Evolutionary conservation across 1,140 invertebrate species (phyloP), one percentile per base, ranked within the genome.

Genomic region (Penaeus chinensis): DNA sequence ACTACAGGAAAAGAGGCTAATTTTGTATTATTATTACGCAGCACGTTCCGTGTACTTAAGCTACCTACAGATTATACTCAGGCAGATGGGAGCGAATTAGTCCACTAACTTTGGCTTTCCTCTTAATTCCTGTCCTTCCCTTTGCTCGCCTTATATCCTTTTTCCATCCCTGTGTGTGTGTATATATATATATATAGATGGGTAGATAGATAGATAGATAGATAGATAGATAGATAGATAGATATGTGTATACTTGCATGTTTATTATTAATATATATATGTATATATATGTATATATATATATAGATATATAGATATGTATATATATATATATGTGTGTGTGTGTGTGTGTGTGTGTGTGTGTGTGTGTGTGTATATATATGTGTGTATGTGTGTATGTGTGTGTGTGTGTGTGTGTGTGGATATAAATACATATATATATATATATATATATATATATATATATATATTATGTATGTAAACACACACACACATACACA

Each of bases 241-340:
- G 5, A 69, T 69, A 69, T 69, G 13, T 69, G 13, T 69, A 69
- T 69, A 69, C n/a, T n/a, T n/a, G n/a, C n/a, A n/a, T n/a, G n/a
- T n/a, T n/a, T n/a, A n/a, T n/a, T n/a, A n/a, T n/a, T n/a, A n/a
- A 69, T 69, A 69, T 69, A 69, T 69, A 69, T 69, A 69, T 69
- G 13, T 69, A 69, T 69, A 69, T 69, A 69, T 69, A 69, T 22
- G n/a, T 13, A 0, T 66, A 8, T 66, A 13, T 66, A 66, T 66
- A 66, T 66, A 66, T 66, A 66, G 20, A 69, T 69, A 69, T 69
- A 69, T 69, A 69, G 5, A 69, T 69, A 69, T 69, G 13, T 69
- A 69, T 69, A 69, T 69, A 69, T 69, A 69, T 22, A 69, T 66
- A 69, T 69, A 69, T 69, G 22, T 69, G 22, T 69, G 22, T 69